Conservation (phyloP, 2,113 vertebrate species). For the Oriolus oriolus region DNA sequence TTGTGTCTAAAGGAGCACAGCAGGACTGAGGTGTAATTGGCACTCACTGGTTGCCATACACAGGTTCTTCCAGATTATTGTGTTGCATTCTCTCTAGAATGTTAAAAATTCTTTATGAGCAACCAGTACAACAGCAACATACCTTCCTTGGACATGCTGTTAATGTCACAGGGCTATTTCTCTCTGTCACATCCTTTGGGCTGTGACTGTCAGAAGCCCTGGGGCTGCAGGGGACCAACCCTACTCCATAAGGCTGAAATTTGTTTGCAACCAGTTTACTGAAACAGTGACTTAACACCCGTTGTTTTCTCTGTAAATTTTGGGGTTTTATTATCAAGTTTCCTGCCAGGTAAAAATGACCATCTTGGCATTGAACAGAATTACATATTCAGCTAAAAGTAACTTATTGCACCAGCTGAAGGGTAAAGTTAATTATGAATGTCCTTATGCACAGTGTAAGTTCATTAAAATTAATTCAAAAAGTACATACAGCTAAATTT, state of each 20-base stretch:
- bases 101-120: neutral
- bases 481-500: neutral
- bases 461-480: neutral
- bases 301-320: neutral
- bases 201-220: neutral
- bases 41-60: rapidly evolving
- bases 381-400: neutral
- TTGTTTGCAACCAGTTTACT: neutral
- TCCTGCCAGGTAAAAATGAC: neutral
- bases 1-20: neutral
- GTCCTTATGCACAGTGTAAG: neutral
- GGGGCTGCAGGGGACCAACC: neutral
- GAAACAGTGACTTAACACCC: neutral
- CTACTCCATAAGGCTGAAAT: neutral
- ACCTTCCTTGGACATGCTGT: rapidly evolving
- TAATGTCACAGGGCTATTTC: neutral
- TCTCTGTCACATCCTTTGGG: neutral
- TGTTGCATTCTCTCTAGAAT: neutral
- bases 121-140: rapidly evolving
- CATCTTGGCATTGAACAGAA: neutral
- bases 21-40: neutral
- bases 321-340: neutral
- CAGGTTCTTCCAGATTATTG: neutral
- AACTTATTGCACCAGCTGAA: neutral
- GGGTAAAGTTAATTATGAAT: neutral